Evolutionary conservation across 2,113 vertebrate genomes (phyloP), one percentile per base, ranked within the genome.

Genomic region (Natator depressus): DNA sequence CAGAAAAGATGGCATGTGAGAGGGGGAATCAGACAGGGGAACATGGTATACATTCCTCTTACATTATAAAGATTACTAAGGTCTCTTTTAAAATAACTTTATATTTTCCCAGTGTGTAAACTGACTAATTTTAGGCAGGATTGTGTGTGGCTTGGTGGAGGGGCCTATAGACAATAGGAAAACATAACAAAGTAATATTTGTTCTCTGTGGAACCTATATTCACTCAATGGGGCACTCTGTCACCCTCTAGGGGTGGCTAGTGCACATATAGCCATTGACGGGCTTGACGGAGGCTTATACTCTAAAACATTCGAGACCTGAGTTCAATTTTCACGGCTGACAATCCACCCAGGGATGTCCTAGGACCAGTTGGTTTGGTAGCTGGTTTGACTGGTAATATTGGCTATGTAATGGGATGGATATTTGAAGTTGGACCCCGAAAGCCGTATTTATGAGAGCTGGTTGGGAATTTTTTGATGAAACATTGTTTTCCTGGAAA

Each of bases 11-110:
- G 38, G 20, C 2, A 11, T 6, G 10, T 24, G 25, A 82, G 5
- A 42, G 10, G 14, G 13, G 22, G 51, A 54, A 12, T n/a, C 4
- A 42, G 46, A 24, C 9, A 20, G 51, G 72, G 86, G 25, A 1
- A 1, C 0, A 6, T 27, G n/a, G n/a, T 82, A 19, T 55, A 55
- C 17, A 5, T 51, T 55, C 53, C 38, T 42, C n/a, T 25, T 5
- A 55, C 25, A 55, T 42, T 46, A 20, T 1, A 0, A 1, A 17
- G 3, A 11, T 2, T 7, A 62, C 2, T n/a, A 20, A 0, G 0
- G 14, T 0, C 0, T 25, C 35, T 25, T 3, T 1, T 3, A 9
- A 69, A 27, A 7, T 2, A 12, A 27, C n/a, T 19, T 12, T 24
- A 1, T 1, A 10, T 72, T 75, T 59, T 62, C 55, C 31, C 6